phyloP scores from a whole-genome alignment of 2,888 invertebrate species.

The Ligdia adustata region DNA sequence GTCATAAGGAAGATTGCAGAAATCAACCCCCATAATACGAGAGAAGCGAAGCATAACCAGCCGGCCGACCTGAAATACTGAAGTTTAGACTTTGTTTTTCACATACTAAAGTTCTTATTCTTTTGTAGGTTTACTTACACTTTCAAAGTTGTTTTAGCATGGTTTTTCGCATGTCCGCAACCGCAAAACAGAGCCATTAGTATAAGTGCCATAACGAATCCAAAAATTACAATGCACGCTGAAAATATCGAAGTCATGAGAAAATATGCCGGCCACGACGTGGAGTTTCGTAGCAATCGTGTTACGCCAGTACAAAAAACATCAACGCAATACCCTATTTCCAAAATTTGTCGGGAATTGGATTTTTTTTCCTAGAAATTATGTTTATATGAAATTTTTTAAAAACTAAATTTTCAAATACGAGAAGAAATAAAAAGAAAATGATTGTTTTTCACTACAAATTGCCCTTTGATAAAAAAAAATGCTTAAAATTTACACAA shows the following conservation, averaged over 20 bases:
- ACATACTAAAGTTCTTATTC: background rate
- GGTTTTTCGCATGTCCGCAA: slow-evolving; percentile 67
- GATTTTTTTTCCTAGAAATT: too few relatives aligned
- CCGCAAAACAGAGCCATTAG: slow-evolving; percentile 79
- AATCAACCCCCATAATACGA: slow-evolving; percentile 85
- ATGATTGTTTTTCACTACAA: too few relatives aligned
- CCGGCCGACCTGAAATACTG: slow-evolving; percentile 75
- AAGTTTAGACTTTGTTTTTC: slow-evolving; percentile 5
- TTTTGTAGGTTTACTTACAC: slow-evolving; percentile 56
- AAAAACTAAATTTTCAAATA: too few relatives aligned
- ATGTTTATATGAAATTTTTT: too few relatives aligned
- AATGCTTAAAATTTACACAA: too few relatives aligned
- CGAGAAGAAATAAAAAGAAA: too few relatives aligned
- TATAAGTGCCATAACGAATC: slow-evolving; percentile 72
- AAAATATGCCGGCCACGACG: slow-evolving; percentile 12
- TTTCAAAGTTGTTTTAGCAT: slow-evolving; percentile 70
- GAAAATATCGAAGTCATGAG: slow-evolving; percentile 41
- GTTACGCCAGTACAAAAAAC: slow-evolving; percentile 28
- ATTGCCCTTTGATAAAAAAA: too few relatives aligned
- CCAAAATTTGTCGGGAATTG: background rate
- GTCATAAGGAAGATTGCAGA: slow-evolving; percentile 84
- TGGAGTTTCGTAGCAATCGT: slow-evolving; percentile 24
- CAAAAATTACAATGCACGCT: slow-evolving; percentile 68
- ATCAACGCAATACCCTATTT: slow-evolving; percentile 21
- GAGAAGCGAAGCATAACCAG: slow-evolving; percentile 83